phyloP scores from a whole-genome alignment of 1,140 invertebrate genomes.

The Macrotrachela quadricornifera region DNA sequence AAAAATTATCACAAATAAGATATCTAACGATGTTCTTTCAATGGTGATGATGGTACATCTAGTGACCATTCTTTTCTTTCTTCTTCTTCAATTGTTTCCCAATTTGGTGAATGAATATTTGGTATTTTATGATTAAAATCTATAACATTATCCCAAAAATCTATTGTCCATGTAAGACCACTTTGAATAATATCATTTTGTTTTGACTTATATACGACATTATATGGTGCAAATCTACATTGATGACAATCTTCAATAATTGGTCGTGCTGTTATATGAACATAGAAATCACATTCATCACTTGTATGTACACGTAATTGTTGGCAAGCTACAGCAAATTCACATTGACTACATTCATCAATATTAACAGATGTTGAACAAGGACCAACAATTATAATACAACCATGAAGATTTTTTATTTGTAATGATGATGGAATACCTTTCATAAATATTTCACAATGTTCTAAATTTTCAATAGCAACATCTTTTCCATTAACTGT shows the following conservation, averaged over 20 bases:
- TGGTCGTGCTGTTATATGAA: conserved; percentile 71
- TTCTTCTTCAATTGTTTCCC: conserved; percentile 35
- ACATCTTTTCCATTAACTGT: conserved; percentile 60
- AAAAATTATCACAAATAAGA: no score
- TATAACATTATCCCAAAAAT: conserved; percentile 61
- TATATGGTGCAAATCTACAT: conserved; percentile 60
- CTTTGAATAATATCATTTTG: conserved; percentile 49
- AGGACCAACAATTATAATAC: conserved; percentile 50
- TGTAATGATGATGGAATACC: conserved; percentile 66
- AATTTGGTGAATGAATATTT: conserved; percentile 67
- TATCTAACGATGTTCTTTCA: no score
- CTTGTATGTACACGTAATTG: conserved; percentile 71
- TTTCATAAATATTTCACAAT: conserved; percentile 51
- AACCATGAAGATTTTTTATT: conserved; percentile 50
- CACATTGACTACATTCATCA: conserved; percentile 54
- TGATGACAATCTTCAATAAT: conserved; percentile 72
- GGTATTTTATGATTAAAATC: conserved; percentile 82
- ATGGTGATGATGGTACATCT: no score
- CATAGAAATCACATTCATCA: conserved; percentile 50
- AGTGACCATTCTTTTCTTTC: conserved; percentile 9
- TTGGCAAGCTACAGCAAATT: conserved; percentile 68
- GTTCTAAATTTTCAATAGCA: conserved; percentile 46
- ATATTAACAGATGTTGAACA: conserved; percentile 71
- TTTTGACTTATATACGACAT: conserved; percentile 46
- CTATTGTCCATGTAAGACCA: conserved; percentile 18